Evolutionary conservation across 1,140 invertebrate genomes (phyloP), one percentile per base, ranked within the genome.

Genomic region (Magallana gigas): DNA sequence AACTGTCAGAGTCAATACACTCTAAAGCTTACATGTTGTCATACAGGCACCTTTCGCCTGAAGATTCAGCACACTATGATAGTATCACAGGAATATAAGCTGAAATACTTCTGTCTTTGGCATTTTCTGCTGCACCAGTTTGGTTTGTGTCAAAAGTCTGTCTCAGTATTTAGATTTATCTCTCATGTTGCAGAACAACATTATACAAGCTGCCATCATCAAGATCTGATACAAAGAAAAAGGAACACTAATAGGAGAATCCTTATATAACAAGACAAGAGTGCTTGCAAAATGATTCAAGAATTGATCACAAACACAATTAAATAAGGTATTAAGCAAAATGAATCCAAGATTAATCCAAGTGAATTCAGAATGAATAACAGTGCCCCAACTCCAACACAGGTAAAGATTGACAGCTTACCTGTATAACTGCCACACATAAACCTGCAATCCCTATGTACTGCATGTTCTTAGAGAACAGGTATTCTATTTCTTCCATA

Each of bases 401-500:
- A 48, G 36, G 36, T 48, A 48, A 48, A 48, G 36, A 48, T 48
- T 48, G 36, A 48, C 36, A 48, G 0, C 36, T 48, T 48, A 93
- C 92, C 91, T 93, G 92, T 64, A 92, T 76, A 48, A 92, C 92
- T 36, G 88, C 92, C 11, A 92, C 84, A 62, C 90, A 91, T 9
- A 93, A 88, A 56, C 90, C 92, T 11, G 91, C 87, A 8, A 93
- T 90, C 11, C 92, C 92, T 12, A 93, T 84, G 11, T 90, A 90
- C 76, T 92, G 91, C 90, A 92, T 91, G 83, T 93, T 91, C 81
- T 89, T 89, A 48, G 88, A 87, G 81, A 93, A 92, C 89, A 90
- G 92, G 87, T 92, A 93, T 60, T 91, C 89, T 58, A 93, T 89
- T 68, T 93, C 92, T 76, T 88, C 90, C 59, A 92, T 80, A 86